A percentile compares a stretch with the other conserved stretches of the same genome.
phyloP scores from a whole-genome alignment of 2,113 vertebrate genomes.

The Perca fluviatilis region DNA sequence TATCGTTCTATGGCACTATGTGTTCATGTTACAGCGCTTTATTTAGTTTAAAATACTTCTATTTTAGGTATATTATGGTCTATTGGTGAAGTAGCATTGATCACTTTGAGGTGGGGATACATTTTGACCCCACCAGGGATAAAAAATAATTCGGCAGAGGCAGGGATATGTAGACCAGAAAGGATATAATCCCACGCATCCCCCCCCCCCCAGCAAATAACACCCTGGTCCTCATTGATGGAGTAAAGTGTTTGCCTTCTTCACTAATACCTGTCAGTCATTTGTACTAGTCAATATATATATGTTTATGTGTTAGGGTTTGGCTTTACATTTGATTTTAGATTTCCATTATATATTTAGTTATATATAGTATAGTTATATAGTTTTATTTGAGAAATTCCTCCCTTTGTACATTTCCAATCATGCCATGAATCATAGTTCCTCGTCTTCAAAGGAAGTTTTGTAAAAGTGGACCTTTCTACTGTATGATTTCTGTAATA shows the following conservation, averaged over 20 bases:
- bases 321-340: neutral
- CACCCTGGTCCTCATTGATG: neutral
- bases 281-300: slow-evolving; percentile 8
- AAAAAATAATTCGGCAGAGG: too few relatives aligned
- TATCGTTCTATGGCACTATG: too few relatives aligned
- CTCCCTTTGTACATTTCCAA: neutral
- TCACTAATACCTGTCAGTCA: neutral
- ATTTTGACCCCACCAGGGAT: too few relatives aligned
- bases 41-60: too few relatives aligned
- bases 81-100: too few relatives aligned
- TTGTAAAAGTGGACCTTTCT: slow-evolving; percentile 29
- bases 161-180: too few relatives aligned
- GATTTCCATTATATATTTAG: neutral
- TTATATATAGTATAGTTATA: too few relatives aligned
- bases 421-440: neutral
- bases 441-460: slow-evolving; percentile 5
- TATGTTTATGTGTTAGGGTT: neutral
- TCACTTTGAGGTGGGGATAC: too few relatives aligned
- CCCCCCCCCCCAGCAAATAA: too few relatives aligned
- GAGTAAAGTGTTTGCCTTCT: neutral
- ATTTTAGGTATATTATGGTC: too few relatives aligned
- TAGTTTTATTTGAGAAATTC: slow-evolving; percentile 1
- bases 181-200: too few relatives aligned
- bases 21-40: too few relatives aligned
- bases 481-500: slow-evolving; percentile 27